Evolutionary conservation across 1,140 invertebrate species (phyloP), one percentile per base, ranked within the genome.

Genomic region (Leptinotarsa undecemlineata): DNA sequence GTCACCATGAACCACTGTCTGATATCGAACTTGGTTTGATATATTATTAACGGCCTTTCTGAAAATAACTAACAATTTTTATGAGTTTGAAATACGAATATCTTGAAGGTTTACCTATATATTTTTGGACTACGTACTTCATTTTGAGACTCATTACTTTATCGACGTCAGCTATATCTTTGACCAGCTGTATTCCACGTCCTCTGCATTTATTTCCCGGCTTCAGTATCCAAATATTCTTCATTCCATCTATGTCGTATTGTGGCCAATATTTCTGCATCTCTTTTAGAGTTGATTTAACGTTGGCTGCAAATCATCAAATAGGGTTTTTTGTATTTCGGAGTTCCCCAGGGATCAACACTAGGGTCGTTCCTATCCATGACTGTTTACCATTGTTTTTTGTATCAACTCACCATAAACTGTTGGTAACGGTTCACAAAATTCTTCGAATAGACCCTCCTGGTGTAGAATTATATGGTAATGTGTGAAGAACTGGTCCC

Each of bases 141-240:
- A 88, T 74, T 86, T 87, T 85, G 51, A 81, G 47, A 83, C 90
- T 91, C 47, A 93, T 88, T 75, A 90, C 91, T 63, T 91, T 91
- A 76, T 96, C 85, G 57, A 98, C 96, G 79, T 95, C 93, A 76
- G 96, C 94, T 14, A 98, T 87, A 82, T 92, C 92, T 83, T 96
- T 94, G 88, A 95, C 91, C 26, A 97, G 87, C 19, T 93, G 90
- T 73, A 98, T 98, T 62, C 96, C 96, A 79, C 95, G 88, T 0
- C 97, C 96, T 3, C 96, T 89, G 76, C 95, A 98, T 84, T 96
- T 95, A 69, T 96, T 96, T 15, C 96, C 95, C 0, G 97, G 97
- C 85, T 98, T 98, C 26, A 98, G 89, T 78, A 98, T 98, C 96
- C 96, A 98, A 70, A 97, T 91, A 85, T 98, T 97, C 72, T 91